Conservation (phyloP, 2,113 vertebrate species). For the Noturus placidus region DNA sequence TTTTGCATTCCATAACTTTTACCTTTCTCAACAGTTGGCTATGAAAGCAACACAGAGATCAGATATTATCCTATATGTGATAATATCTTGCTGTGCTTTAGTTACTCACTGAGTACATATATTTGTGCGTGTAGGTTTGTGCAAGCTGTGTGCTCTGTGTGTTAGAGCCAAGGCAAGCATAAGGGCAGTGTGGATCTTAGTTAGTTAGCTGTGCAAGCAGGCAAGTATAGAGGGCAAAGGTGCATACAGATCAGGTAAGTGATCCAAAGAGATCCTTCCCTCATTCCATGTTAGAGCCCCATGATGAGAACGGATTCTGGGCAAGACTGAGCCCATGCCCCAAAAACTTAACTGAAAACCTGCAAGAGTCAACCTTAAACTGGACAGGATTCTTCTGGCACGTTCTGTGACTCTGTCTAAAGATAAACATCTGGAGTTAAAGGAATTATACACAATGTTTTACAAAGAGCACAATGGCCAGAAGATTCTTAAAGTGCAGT, state of each 20-base stretch:
- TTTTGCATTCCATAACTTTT: not conserved
- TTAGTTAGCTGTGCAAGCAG: slow-evolving; percentile 46
- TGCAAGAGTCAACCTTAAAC: slow-evolving; percentile 47
- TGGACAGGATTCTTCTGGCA: not conserved
- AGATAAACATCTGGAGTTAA: slow-evolving; percentile 1
- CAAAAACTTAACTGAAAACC: slow-evolving; percentile 29
- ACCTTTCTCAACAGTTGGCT: not conserved
- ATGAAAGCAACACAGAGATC: not conserved
- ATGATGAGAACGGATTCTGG: slow-evolving; percentile 61
- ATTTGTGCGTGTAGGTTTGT: not conserved
- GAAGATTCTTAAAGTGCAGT: slow-evolving; percentile 8
- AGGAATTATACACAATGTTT: not conserved
- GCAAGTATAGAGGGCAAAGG: slow-evolving; percentile 27
- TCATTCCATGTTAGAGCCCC: slow-evolving; percentile 52
- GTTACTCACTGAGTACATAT: not conserved
- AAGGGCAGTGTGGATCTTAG: slow-evolving; percentile 25
- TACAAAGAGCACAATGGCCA: not conserved
- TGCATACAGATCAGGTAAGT: slow-evolving; percentile 48
- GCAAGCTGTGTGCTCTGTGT: slow-evolving; percentile 11
- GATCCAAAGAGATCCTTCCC: slow-evolving; percentile 32
- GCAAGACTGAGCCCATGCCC: slow-evolving; percentile 39
- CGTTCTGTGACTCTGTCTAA: not conserved
- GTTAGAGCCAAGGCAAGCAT: slow-evolving; percentile 41
- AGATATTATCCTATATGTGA: slow-evolving; percentile 12
- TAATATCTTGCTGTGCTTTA: not conserved